phyloP scores from a whole-genome alignment of 37 sponge, comb jelly and placozoan species.

The Spongilla lacustris region DNA sequence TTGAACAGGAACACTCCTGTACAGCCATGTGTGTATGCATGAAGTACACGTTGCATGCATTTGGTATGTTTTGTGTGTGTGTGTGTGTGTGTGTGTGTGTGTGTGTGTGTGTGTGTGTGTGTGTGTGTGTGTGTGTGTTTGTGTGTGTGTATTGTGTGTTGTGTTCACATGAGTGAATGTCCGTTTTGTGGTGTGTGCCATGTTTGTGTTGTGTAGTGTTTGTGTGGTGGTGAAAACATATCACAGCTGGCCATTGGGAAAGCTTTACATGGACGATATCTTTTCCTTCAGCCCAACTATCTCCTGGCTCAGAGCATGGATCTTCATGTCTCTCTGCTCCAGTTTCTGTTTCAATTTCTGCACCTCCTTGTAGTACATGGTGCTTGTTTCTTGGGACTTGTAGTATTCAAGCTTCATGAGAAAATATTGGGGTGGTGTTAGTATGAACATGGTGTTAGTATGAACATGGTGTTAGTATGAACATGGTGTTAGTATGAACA shows the following conservation, averaged over 20 bases:
- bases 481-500: no score
- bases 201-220: no score
- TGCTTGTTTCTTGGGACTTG: slow-evolving; percentile 6
- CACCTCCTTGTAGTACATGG: slow-evolving; percentile 28
- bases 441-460: no score
- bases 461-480: no score
- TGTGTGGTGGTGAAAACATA: background rate
- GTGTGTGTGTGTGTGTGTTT: background rate
- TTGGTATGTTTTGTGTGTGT: background rate
- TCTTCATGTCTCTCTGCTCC: slow-evolving; percentile 14
- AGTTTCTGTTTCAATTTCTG: slow-evolving; percentile 1
- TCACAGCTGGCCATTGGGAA: background rate
- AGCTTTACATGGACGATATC: slow-evolving; percentile 26
- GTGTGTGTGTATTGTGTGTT: background rate
- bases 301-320: slow-evolving; percentile 22
- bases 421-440: no score
- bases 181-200: no score
- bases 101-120: slow-evolving; percentile 4
- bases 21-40: background rate
- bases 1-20: slow-evolving; percentile 20
- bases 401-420: slow-evolving; percentile 5
- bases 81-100: background rate
- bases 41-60: no score
- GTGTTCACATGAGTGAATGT: background rate
- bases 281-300: slow-evolving; percentile 33